Percentiles rank a stretch among this genome's conserved stretches.
These are phyloP conservation scores for Stratiomys singularior DNA, from an alignment of 2,888 invertebrate genomes.

Conservation along the genomic window DNA sequence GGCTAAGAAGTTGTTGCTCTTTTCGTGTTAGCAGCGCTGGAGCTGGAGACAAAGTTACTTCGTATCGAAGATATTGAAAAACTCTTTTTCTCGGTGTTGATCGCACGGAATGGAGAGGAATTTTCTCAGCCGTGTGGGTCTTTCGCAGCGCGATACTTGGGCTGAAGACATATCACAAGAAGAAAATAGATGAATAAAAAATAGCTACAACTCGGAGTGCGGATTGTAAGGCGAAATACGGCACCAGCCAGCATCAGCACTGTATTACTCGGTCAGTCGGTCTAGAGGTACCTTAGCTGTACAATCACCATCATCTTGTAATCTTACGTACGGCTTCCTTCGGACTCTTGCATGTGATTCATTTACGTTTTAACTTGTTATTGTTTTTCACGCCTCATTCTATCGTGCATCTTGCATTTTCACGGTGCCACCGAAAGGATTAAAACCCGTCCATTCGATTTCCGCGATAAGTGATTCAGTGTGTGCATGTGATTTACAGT, in stretches of 20 bases:
- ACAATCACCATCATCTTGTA: constrained; percentile 64
- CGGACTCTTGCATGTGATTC: constrained; percentile 59
- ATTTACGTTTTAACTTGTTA: constrained; percentile 4
- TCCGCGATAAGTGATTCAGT: background rate
- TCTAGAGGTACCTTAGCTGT: constrained; percentile 61
- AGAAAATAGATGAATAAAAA: constrained; percentile 39
- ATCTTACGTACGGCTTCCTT: constrained; percentile 65
- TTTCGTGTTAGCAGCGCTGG: background rate
- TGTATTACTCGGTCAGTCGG: constrained; percentile 68
- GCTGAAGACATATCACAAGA: constrained; percentile 22
- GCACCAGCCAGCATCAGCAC: constrained; percentile 57
- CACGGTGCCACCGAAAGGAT: background rate
- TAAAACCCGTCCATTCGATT: background rate
- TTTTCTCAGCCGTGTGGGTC: constrained; percentile 16
- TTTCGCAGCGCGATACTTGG: constrained; percentile 15
- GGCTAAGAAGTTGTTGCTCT: constrained; percentile 36
- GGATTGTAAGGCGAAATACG: constrained; percentile 39
- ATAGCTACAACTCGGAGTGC: constrained; percentile 37
- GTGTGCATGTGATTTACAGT: background rate
- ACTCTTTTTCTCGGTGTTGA: constrained; percentile 23
- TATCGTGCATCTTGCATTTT: background rate
- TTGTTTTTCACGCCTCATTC: background rate
- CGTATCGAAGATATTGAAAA: constrained; percentile 15
- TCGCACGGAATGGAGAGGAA: constrained; percentile 10
- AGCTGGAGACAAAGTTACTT: constrained; percentile 21